phyloP scores from a whole-genome alignment of 2,888 invertebrate genomes.

The Ligdia adustata region DNA sequence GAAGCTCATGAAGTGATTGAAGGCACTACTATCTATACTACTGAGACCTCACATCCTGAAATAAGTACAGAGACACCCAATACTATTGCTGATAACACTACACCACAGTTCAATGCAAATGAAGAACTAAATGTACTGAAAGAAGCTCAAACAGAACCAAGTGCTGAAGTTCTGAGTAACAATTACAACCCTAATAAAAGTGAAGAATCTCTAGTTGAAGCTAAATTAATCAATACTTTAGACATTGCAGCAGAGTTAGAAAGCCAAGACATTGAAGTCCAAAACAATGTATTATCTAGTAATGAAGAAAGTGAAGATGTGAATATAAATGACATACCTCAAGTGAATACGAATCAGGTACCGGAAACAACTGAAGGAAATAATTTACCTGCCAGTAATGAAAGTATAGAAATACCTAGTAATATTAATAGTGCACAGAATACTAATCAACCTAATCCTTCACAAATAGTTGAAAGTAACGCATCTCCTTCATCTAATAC shows the following conservation, averaged over 20 bases:
- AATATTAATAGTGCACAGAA: conserved; percentile 45
- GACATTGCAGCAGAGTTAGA: conserved; percentile 1
- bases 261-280: background rate
- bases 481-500: conserved; percentile 34
- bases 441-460: conserved; percentile 7
- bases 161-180: conserved; percentile 6
- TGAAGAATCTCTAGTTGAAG: background rate
- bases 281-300: conserved; percentile 2
- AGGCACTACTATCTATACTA: conserved; percentile 86
- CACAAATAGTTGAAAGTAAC: conserved; percentile 45
- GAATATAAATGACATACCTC: conserved; percentile 2
- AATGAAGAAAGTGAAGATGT: conserved; percentile 19
- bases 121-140: conserved; percentile 4
- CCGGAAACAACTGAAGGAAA: conserved; percentile 29
- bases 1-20: conserved; percentile 84
- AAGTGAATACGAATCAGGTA: conserved; percentile 15
- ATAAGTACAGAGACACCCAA: conserved; percentile 31
- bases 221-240: background rate
- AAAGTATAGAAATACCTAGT: conserved; percentile 47
- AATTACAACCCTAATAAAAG: conserved; percentile 2
- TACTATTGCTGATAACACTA: conserved; percentile 24
- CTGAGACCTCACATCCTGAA: conserved; percentile 44
- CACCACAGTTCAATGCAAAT: conserved; percentile 20
- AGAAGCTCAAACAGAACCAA: conserved; percentile 4
- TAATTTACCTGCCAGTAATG: conserved; percentile 36